Evolutionary conservation across 2,113 vertebrate species (phyloP).

Genomic region (Sylvia atricapilla): DNA sequence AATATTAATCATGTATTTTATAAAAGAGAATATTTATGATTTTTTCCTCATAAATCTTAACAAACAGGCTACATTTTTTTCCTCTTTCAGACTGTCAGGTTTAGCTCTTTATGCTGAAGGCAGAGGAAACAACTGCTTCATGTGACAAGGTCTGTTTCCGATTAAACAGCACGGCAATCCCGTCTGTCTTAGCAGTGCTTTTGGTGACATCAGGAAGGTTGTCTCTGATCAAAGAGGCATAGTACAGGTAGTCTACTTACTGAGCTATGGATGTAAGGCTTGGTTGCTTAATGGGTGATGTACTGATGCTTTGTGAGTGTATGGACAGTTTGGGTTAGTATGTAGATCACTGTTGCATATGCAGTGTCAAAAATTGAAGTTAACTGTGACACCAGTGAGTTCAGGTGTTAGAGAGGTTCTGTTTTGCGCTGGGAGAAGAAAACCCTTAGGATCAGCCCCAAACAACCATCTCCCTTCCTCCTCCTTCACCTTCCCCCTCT

Average conservation of each 20-base stretch:
- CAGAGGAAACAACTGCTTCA: background rate
- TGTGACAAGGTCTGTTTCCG: background rate
- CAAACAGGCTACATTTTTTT: background rate
- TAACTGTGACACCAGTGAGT: background rate
- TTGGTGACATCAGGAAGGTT: background rate
- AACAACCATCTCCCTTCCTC: background rate
- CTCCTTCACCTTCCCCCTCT: background rate
- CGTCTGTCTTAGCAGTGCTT: background rate
- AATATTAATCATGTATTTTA: background rate
- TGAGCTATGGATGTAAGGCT: background rate
- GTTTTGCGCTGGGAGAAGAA: background rate
- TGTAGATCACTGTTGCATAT: rapidly evolving
- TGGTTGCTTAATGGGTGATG: background rate
- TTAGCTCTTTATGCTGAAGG: background rate
- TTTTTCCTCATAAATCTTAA: background rate
- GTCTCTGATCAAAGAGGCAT: background rate
- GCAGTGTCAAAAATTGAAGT: background rate
- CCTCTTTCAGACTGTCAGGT: background rate
- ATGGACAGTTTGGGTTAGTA: background rate
- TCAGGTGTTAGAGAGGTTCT: background rate
- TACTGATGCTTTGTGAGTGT: background rate
- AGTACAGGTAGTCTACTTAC: background rate
- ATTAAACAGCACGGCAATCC: background rate
- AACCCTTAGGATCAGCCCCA: background rate
- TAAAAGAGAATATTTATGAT: background rate